Conservation (phyloP, 2,888 invertebrate species). For the Sminthurinus aureus region DNA sequence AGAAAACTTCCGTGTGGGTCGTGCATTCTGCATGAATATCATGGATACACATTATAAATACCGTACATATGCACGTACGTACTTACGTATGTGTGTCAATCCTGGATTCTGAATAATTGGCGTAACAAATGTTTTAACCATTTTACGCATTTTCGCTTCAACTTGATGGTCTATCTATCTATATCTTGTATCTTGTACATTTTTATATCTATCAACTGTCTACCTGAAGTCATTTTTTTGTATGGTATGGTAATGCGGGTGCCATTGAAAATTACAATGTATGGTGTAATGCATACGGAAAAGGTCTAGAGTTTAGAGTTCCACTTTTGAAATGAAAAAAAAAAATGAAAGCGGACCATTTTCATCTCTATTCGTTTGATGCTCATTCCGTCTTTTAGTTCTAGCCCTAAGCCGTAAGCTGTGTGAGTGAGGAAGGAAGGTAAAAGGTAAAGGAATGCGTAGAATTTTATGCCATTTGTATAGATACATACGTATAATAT, state of each 20-base stretch:
- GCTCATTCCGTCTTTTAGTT: conserved; percentile 24
- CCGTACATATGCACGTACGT: too few relatives aligned
- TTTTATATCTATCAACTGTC: neutral
- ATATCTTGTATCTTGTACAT: too few relatives aligned
- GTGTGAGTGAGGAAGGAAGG: conserved; percentile 7
- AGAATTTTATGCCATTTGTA: neutral
- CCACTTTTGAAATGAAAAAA: neutral
- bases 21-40: neutral
- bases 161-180: neutral
- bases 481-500: neutral
- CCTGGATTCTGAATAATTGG: conserved; percentile 49
- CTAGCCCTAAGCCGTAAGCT: neutral
- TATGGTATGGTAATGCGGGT: conserved; percentile 21
- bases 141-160: neutral
- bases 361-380: neutral
- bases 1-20: neutral
- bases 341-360: conserved; percentile 5
- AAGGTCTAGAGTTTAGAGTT: neutral
- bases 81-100: neutral
- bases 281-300: conserved; percentile 14
- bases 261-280: conserved; percentile 14
- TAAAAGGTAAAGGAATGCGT: conserved; percentile 5
- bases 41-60: neutral
- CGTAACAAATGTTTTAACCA: conserved; percentile 50
- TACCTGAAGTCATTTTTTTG: conserved; percentile 31